Conservation (phyloP, 2,888 invertebrate species). For the Drosophila monieri region DNA sequence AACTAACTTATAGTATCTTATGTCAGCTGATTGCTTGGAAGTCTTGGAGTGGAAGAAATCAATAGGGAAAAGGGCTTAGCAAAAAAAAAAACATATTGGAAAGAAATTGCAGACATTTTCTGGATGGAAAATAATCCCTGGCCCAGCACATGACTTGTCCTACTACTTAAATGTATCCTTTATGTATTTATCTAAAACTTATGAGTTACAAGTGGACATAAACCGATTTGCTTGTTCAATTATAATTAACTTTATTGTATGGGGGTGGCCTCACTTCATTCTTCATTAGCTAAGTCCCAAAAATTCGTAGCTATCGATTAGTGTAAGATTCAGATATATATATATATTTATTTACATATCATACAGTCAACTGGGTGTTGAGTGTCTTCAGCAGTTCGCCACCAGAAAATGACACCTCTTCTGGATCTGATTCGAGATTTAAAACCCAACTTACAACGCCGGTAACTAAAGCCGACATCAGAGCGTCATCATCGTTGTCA, state of each 20-base stretch:
- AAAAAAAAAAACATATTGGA: background rate
- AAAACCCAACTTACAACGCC: slow-evolving; percentile 37
- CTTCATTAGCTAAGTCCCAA: slow-evolving; percentile 64
- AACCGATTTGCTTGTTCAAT: slow-evolving; percentile 71
- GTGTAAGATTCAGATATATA: slow-evolving; percentile 41
- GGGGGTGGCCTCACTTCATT: slow-evolving; percentile 43
- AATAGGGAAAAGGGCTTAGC: background rate
- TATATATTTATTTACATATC: slow-evolving; percentile 63
- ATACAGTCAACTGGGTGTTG: slow-evolving; percentile 52
- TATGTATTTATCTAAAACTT: slow-evolving; percentile 59
- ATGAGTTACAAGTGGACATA: slow-evolving; percentile 67
- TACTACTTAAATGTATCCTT: slow-evolving; percentile 37
- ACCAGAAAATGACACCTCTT: slow-evolving; percentile 8
- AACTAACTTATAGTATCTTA: background rate
- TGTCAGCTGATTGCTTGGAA: slow-evolving; percentile 16
- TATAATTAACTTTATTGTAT: slow-evolving; percentile 50
- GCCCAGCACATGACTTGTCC: slow-evolving; percentile 40
- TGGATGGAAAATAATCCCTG: slow-evolving; percentile 9
- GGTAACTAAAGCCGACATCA: slow-evolving; percentile 71
- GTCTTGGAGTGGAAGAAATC: slow-evolving; percentile 20
- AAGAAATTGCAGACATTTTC: background rate
- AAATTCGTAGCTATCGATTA: slow-evolving; percentile 58
- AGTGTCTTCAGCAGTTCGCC: slow-evolving; percentile 13
- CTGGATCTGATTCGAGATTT: background rate
- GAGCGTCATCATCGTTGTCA: slow-evolving; percentile 76